These are phyloP conservation scores for Lasioglossum malachurum DNA, from an alignment of 2,888 invertebrate species.

Conservation along the genomic window DNA sequence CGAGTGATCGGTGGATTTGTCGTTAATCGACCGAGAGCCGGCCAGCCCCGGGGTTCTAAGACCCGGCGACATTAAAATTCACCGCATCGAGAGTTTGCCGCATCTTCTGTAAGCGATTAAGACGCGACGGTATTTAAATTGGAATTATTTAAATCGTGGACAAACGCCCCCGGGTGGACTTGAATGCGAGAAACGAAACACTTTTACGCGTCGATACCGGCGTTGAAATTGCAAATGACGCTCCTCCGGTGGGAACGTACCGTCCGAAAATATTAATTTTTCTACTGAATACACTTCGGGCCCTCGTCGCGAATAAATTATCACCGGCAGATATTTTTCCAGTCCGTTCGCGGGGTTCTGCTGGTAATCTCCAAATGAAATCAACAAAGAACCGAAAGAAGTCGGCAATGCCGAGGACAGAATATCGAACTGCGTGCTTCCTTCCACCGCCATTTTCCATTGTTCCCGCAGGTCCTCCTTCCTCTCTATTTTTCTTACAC, in stretches of 20 bases:
- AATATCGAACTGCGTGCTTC: conserved; percentile 43
- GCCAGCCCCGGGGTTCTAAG: not conserved
- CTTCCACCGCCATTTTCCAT: conserved; percentile 38
- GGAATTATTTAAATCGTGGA: conserved; percentile 53
- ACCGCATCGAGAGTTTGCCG: conserved; percentile 2
- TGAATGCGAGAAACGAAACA: conserved; percentile 14
- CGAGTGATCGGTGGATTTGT: conserved; percentile 48
- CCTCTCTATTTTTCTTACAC: not conserved
- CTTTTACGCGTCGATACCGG: conserved; percentile 12
- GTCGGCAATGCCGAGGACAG: conserved; percentile 30
- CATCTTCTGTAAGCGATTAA: conserved; percentile 37
- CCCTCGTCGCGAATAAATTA: not conserved
- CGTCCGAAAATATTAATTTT: not conserved
- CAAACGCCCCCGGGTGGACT: not conserved
- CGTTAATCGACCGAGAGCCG: conserved; percentile 46
- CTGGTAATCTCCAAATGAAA: conserved; percentile 22
- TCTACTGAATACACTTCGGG: not conserved
- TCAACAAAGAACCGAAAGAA: conserved; percentile 25
- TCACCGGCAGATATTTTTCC: not conserved
- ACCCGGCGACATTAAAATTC: conserved; percentile 34
- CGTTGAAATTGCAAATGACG: conserved; percentile 21
- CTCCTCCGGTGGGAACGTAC: not conserved
- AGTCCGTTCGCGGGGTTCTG: not conserved
- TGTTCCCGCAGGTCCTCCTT: conserved; percentile 29
- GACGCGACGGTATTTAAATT: conserved; percentile 48